Conservation (phyloP, 1,140 invertebrate species). For the Lepidurus arcticus region DNA sequence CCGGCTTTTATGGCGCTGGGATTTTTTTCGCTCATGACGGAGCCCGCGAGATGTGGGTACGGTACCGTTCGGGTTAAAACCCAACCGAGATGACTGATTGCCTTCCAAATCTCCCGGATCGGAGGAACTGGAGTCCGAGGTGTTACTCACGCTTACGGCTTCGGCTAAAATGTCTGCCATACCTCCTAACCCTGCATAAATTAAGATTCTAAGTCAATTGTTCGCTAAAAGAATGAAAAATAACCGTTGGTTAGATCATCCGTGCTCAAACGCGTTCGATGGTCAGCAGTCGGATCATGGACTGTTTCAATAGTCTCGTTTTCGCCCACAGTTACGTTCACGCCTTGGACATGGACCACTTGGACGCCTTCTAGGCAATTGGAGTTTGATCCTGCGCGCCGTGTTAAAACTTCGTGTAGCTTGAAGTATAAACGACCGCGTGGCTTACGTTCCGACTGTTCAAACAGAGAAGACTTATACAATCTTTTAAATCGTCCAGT, state of each 20-base stretch:
- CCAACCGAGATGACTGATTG: not conserved
- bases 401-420: constrained; percentile 30
- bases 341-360: not conserved
- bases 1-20: not conserved
- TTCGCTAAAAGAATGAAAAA: not conserved
- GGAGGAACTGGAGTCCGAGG: constrained; percentile 23
- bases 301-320: constrained; percentile 7
- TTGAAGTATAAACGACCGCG: constrained; percentile 26
- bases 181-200: not conserved
- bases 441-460: constrained; percentile 6
- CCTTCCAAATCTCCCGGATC: constrained; percentile 15
- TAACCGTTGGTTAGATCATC: not conserved
- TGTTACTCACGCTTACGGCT: not conserved
- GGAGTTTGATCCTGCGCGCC: not conserved
- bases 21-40: constrained; percentile 2
- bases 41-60: not conserved
- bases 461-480: not conserved
- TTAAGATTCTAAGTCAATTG: not conserved
- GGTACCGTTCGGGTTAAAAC: not conserved
- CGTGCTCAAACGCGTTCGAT: not conserved
- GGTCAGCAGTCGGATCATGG: not conserved
- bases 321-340: constrained; percentile 6
- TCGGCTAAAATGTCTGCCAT: constrained; percentile 21
- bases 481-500: no score
- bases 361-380: not conserved